Base-by-base conservation (phyloP, 2,888 invertebrate genomes). In the Cactoblastis cactorum region DNA sequence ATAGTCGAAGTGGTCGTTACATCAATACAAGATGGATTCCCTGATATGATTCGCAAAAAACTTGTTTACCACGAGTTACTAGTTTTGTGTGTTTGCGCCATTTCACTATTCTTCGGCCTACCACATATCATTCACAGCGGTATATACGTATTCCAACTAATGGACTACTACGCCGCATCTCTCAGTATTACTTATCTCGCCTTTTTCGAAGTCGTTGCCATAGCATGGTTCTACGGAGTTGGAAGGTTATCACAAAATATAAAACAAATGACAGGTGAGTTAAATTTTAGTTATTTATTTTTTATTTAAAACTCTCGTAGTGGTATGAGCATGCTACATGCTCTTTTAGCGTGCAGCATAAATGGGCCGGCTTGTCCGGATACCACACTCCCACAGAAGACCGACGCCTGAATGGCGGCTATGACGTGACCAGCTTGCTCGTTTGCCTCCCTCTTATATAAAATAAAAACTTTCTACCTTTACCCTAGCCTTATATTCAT, bases 1-100 rank as follows among this genome's bases (percentile, higher is more conserved):
- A 96, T 97, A 57, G 97, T 97, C 43, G 97, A 98, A 88, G 97
- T 97, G 4, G 96, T 98, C 1, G 96, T 97, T 1, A 97, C 97
- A 1, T 96, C 97, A 4, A 94, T 98, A 65, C 96, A 97, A 86
- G 98, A 98, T 74, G 97, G 97, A 19, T 97, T 97, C 77, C 96
- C 96, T 0, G 93, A 93, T 57, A 95, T 95, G 94, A 96, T 97
- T 53, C 94, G 95, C 68, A 94, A 92, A 62, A 92, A 93, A 69
- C 90, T 97, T 49, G 94, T 95, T 61, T 95, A 95, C 70, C 97
- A 97, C 71, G 97, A 97, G 81, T 88, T 97, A 52, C 82, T 97
- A 53, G 97, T 97, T 28, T 84, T 97, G 34, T 90, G 95, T 53
- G 94, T 97, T 49, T 97, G 97, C 73, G 84, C 94, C 12, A 90